Percentiles rank a stretch among this genome's conserved stretches.
Evolutionary conservation across 2,797 vertebrate species (phyloP).

Genomic region (Erithacus rubecula): DNA sequence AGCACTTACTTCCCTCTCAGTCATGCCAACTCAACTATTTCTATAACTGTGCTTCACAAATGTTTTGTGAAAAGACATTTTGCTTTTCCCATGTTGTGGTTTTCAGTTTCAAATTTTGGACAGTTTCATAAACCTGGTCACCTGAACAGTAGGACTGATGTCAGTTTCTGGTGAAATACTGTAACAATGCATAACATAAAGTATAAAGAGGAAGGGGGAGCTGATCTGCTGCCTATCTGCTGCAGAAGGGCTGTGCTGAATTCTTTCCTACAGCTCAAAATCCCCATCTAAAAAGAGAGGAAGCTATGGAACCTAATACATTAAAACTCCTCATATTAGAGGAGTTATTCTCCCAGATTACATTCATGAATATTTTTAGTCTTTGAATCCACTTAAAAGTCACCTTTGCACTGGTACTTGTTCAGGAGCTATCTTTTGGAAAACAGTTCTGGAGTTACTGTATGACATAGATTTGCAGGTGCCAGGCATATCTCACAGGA

Average conservation of each 20-base stretch:
- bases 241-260: not conserved
- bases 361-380: not conserved
- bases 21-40: not conserved
- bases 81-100: not conserved
- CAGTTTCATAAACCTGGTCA: not conserved
- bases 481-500: not conserved
- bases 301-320: not conserved
- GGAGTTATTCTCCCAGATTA: not conserved
- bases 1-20: not conserved
- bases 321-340: not conserved
- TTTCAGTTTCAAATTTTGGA: not conserved
- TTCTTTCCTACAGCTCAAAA: not conserved
- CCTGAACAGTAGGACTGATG: not conserved
- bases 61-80: not conserved
- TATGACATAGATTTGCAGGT: not conserved
- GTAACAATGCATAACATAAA: not conserved
- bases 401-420: not conserved
- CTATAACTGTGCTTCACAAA: not conserved
- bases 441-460: not conserved
- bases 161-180: not conserved
- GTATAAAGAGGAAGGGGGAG: not conserved
- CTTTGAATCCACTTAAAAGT: not conserved
- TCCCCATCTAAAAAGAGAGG: not conserved
- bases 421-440: not conserved
- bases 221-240: not conserved